Conservation (phyloP, 2,797 vertebrate species). For the Ptychobarbus kaznakovi region DNA sequence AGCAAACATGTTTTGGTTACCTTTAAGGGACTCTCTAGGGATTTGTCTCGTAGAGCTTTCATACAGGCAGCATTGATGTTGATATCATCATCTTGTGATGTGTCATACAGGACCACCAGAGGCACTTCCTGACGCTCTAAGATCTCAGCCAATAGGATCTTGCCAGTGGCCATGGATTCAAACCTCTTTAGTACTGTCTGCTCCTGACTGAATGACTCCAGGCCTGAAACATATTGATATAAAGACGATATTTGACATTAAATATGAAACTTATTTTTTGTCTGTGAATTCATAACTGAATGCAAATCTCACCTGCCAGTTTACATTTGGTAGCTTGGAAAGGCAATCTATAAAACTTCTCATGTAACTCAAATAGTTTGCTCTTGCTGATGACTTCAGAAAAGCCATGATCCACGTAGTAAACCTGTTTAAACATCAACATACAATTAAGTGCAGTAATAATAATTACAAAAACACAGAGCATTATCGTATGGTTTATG, state of each 20-base stretch:
- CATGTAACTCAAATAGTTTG: constrained; percentile 86
- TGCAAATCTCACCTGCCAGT: constrained; percentile 87
- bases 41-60: constrained; percentile 88
- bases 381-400: constrained; percentile 84
- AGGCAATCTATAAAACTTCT: constrained; percentile 86
- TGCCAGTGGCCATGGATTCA: constrained; percentile 87
- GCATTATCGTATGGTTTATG: neutral
- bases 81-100: constrained; percentile 95
- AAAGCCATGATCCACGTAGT: constrained; percentile 96
- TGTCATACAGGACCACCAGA: constrained; percentile 92
- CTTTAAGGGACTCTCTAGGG: constrained; percentile 85
- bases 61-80: constrained; percentile 93
- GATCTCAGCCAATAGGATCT: constrained; percentile 93
- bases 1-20: constrained; percentile 68
- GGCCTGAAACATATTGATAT: constrained; percentile 74
- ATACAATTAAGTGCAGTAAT: neutral
- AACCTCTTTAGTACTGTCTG: constrained; percentile 86
- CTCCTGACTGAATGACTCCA: constrained; percentile 90
- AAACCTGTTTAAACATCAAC: constrained; percentile 76
- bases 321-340: constrained; percentile 95
- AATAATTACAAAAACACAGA: neutral
- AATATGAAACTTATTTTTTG: neutral
- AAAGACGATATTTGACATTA: constrained; percentile 9
- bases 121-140: constrained; percentile 83
- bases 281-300: neutral